Base-by-base conservation (phyloP, 2,888 invertebrate species). In the Saturnia japonica region DNA sequence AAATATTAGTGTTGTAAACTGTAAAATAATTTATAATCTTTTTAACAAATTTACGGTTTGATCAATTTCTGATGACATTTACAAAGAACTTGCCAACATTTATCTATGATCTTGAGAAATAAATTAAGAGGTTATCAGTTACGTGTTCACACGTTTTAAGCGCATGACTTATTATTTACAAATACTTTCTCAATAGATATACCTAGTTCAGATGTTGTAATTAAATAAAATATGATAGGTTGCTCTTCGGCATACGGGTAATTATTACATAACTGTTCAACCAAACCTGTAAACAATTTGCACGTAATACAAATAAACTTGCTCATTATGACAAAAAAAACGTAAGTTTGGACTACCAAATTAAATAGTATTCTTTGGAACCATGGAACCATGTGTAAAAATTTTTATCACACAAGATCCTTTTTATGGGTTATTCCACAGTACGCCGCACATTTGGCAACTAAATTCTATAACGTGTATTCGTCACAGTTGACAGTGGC, bases 101-200 rank as follows among this genome's bases (percentile, higher is more conserved):
- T n/a, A n/a, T n/a, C n/a, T 68, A 68, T 6, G 14, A 62, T 14
- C 19, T 47, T 69, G 71, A 62, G 64, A 64, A 73, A 69, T 73
- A 51, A 69, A 40, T 62, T 70, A 69, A 9, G n/a, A 75, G 80
- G 78, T 80, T 77, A 80, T 76, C 78, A 66, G 68, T 67, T 64
- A 60, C 57, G 57, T 60, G 28, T 60, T 14, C 68, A 47, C 80
- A 79, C 70, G 79, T 71, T 71, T 73, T 45, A 62, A 73, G 64
- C 68, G 72, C 78, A 76, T 80, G 79, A 73, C 71, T 72, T 73
- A 71, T 70, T 72, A 73, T 72, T 67, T 62, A 28, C 14, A 60
- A 14, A 60, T 60, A 12, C 57, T 60, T 60, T 60, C 57, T 60
- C 4, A 28, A 14, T 60, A 60, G 6, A 1, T 60, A 60, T 60